Evolutionary conservation across 2,888 invertebrate genomes (phyloP).

Genomic region (Gibbula magus): DNA sequence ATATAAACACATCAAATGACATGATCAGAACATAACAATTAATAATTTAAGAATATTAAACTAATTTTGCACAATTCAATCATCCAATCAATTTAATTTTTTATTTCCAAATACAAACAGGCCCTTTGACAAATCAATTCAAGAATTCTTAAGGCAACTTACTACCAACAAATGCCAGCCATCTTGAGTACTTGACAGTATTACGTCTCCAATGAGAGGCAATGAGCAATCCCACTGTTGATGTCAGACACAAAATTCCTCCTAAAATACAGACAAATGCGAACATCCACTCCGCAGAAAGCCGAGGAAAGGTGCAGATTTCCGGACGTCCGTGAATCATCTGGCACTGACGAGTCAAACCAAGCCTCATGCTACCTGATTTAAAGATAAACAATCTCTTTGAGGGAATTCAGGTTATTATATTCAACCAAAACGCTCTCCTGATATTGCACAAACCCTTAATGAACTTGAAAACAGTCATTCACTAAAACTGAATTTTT

Average conservation of each 20-base stretch:
- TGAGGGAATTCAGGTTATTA: neutral
- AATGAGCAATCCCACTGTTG: constrained; percentile 55
- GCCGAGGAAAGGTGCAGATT: constrained; percentile 55
- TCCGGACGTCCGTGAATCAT: constrained; percentile 55
- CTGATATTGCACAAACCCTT: no score
- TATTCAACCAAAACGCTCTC: no score
- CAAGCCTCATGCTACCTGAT: constrained; percentile 57
- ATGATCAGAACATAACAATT: no score
- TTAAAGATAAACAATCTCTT: neutral
- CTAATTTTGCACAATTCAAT: no score
- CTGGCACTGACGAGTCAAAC: constrained; percentile 59
- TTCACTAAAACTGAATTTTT: no score
- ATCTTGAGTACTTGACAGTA: constrained; percentile 59
- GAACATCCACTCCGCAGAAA: constrained; percentile 60
- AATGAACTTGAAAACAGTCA: no score
- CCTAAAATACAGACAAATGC: constrained; percentile 58
- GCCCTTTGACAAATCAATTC: no score
- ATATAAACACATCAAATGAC: no score
- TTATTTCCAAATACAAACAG: no score
- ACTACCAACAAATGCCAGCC: constrained; percentile 66
- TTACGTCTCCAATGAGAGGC: constrained; percentile 60
- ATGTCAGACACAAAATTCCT: constrained; percentile 60
- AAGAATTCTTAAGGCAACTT: constrained; percentile 34
- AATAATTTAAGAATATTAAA: no score
- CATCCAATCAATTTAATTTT: no score